phyloP scores from a whole-genome alignment of 2,113 vertebrate genomes.

The Dermatemys mawii region DNA sequence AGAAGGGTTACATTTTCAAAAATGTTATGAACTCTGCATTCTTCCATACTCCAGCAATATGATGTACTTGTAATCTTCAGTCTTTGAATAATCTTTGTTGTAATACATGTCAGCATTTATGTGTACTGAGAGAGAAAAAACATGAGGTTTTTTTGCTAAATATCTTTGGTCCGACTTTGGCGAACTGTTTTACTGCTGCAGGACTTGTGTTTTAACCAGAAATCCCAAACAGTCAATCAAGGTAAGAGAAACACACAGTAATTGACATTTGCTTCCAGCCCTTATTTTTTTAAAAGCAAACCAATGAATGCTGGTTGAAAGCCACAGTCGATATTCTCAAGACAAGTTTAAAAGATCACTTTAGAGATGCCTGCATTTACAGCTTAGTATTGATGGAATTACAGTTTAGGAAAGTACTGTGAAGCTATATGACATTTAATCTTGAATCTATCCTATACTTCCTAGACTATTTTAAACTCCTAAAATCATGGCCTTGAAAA shows the following conservation, averaged over 20 bases:
- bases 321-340: conserved; percentile 19
- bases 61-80: background rate
- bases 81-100: background rate
- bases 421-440: conserved; percentile 13
- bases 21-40: background rate
- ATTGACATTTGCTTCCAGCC: background rate
- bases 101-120: background rate
- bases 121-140: background rate
- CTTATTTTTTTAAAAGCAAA: conserved; percentile 37
- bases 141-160: conserved; percentile 24
- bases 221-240: background rate
- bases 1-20: no score
- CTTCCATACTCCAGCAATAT: background rate
- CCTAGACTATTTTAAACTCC: background rate
- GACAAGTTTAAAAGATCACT: background rate
- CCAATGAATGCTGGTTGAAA: conserved; percentile 6
- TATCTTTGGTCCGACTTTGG: conserved; percentile 11
- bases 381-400: conserved; percentile 26
- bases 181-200: background rate
- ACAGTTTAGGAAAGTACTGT: background rate
- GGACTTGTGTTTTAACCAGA: background rate
- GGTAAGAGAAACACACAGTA: background rate
- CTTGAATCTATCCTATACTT: background rate
- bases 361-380: conserved; percentile 20
- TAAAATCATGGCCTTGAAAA: background rate